Base-by-base conservation (phyloP, 2,888 invertebrate genomes). In the Phorcus lineatus region DNA sequence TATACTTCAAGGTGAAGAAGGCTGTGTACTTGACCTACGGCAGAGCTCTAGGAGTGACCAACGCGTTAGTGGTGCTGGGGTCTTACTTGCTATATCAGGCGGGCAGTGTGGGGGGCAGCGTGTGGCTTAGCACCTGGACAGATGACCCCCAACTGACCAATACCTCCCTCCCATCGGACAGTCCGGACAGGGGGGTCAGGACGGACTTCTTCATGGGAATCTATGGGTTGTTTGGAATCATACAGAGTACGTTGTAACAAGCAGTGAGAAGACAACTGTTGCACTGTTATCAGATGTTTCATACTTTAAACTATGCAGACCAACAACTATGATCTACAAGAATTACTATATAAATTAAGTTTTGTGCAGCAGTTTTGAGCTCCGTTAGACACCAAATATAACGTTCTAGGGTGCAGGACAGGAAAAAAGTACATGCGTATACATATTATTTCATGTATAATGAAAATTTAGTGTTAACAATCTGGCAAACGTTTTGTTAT, bases 21-120 rank as follows among this genome's bases (percentile, higher is more conserved):
- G 81, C 84, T 6, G 91, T 92, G 17, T 91, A 90, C 82, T 40
- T 88, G 79, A 77, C 88, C 11, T 93, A 93, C 84, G 84, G 90
- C 57, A 86, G 83, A 54, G 88, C 92, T 7, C 83, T 91, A 0
- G 85, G 85, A 13, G 47, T 31, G 13, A 36, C 67, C 19, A 79
- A 81, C 22, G 80, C 83, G 11, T 17, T 75, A 11, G 52, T 75
- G 16, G 78, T 81, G n/a, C n/a, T 83, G 24, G 24, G 82, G 17
- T 79, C 83, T 24, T 83, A 81, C 77, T n/a, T 79, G 9, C 40
- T 81, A 7, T 85, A 81, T n/a, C 83, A 85, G 80, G 85, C 77
- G 2, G 81, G 79, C 36, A 83, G 67, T 52, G 79, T 83, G 11
- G 81, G 74, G 70, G 77, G 79, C 52, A 85, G 80, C 57, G 80